phyloP scores from a whole-genome alignment of 2,797 vertebrate genomes.

The Trachops cirrhosus region DNA sequence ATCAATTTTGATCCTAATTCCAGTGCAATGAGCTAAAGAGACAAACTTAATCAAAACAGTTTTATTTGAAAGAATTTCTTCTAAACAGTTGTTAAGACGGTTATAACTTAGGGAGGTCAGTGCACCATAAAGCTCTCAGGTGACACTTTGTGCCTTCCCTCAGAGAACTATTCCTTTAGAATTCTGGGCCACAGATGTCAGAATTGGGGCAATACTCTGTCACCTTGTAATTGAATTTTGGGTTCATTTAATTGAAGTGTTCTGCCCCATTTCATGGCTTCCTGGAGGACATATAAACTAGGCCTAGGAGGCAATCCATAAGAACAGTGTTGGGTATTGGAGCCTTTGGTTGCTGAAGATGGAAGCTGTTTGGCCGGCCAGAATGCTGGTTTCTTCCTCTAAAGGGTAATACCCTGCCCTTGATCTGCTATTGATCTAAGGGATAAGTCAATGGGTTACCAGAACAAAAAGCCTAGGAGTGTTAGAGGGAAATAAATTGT shows the following conservation, averaged over 20 bases:
- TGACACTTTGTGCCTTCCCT: not conserved
- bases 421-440: not conserved
- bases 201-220: not conserved
- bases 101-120: not conserved
- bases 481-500: not conserved
- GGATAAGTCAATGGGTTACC: not conserved
- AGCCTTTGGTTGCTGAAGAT: not conserved
- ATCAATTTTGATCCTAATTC: not conserved
- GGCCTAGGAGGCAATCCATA: not conserved
- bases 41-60: not conserved
- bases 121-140: not conserved
- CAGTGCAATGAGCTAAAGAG: not conserved
- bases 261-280: not conserved
- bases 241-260: not conserved
- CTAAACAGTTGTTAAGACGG: not conserved
- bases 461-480: not conserved
- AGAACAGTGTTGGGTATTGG: not conserved
- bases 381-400: not conserved
- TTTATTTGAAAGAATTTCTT: not conserved
- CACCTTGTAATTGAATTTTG: not conserved
- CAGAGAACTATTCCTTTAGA: not conserved
- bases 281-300: not conserved
- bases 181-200: not conserved
- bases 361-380: no score
- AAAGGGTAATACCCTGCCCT: no score